Conservation (phyloP, 1,140 invertebrate species). For the Helicoverpa zea region DNA sequence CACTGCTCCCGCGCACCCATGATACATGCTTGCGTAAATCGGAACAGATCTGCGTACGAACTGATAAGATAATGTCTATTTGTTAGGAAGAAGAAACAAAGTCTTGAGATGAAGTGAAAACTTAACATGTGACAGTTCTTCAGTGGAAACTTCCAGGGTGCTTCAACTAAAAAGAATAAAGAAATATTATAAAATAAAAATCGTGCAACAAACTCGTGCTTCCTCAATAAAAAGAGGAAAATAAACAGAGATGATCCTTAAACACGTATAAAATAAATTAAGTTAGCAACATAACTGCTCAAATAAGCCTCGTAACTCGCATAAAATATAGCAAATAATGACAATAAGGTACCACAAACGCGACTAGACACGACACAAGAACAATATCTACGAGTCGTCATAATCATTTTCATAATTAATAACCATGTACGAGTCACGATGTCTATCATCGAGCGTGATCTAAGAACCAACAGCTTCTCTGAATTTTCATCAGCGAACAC, state of each 20-base stretch:
- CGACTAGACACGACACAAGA: conserved; percentile 66
- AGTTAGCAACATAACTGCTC: conserved; percentile 21
- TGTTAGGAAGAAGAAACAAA: neutral
- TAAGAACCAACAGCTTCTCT: conserved; percentile 58
- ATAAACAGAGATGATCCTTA: neutral
- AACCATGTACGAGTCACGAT: conserved; percentile 77
- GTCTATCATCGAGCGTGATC: conserved; percentile 77
- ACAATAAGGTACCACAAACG: conserved; percentile 62
- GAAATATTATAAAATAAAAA: neutral
- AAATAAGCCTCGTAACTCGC: conserved; percentile 39
- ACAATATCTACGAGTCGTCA: conserved; percentile 71
- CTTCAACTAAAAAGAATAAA: neutral
- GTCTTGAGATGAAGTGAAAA: neutral
- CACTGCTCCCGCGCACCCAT: neutral
- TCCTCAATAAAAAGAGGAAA: conserved; percentile 20
- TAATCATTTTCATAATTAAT: conserved; percentile 84
- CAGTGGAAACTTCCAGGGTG: neutral
- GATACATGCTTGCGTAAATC: conserved; percentile 1
- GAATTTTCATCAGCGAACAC: conserved; percentile 65
- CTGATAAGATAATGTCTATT: neutral
- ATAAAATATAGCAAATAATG: conserved; percentile 59
- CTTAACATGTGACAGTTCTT: neutral
- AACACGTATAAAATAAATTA: conserved; percentile 27
- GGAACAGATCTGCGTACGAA: conserved; percentile 9
- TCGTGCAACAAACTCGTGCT: conserved; percentile 1